A percentile compares a stretch with the other conserved stretches of the same genome.
phyloP scores from a whole-genome alignment of 2,113 vertebrate genomes.

The Bucco capensis region DNA sequence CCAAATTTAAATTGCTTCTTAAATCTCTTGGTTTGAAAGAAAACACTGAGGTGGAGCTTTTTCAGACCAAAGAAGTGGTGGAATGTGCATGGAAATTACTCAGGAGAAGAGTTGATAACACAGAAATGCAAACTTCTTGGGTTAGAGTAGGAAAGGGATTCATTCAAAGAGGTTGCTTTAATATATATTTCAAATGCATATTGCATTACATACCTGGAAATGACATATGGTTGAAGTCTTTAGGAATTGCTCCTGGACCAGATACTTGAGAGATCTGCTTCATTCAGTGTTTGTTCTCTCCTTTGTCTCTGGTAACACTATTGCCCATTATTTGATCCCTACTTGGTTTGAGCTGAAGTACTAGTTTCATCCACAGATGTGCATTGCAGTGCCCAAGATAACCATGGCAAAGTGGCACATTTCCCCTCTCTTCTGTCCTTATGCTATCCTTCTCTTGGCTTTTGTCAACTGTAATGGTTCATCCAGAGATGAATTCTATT shows the following conservation, averaged over 20 bases:
- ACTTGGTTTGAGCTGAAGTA: not conserved
- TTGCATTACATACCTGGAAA: not conserved
- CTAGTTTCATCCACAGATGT: not conserved
- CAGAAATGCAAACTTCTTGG: not conserved
- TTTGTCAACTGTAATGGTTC: not conserved
- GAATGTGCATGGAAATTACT: not conserved
- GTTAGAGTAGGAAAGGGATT: not conserved
- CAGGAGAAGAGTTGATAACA: rapidly evolving
- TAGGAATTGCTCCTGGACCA: not conserved
- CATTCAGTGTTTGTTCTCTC: not conserved
- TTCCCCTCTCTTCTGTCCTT: not conserved
- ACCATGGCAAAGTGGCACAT: not conserved
- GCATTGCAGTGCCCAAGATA: not conserved
- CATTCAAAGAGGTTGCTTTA: not conserved
- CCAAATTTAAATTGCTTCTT: not conserved
- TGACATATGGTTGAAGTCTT: not conserved
- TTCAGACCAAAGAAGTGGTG: not conserved
- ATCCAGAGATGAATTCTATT: not conserved
- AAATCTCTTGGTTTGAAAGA: not conserved
- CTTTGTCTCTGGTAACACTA: not conserved
- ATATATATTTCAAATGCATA: not conserved
- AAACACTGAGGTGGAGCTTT: not conserved
- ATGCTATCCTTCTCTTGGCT: not conserved
- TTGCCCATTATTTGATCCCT: not conserved
- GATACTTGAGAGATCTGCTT: not conserved